Conservation (phyloP, 2,797 vertebrate genomes). For the Lacerta agilis region DNA sequence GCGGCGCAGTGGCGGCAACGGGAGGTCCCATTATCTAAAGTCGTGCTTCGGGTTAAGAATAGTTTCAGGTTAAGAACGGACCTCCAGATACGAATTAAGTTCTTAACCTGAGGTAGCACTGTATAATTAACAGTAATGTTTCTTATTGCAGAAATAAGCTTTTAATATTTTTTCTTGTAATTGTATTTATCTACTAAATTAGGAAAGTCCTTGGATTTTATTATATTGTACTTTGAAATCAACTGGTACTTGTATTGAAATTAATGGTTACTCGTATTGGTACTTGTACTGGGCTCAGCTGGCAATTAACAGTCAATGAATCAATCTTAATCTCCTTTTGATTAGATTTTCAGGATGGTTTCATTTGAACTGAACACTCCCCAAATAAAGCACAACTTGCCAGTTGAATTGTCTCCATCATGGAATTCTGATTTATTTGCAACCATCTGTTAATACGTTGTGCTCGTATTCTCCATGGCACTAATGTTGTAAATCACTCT, state of each 20-base stretch:
- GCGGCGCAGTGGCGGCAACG: too few species aligned
- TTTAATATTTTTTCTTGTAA: too few species aligned
- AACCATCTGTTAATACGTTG: not conserved
- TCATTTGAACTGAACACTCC: not conserved
- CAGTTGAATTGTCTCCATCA: not conserved
- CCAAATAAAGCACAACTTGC: not conserved
- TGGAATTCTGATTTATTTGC: not conserved
- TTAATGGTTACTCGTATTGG: not conserved
- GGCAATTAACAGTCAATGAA: not conserved
- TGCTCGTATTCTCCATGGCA: not conserved
- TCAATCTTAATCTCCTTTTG: not conserved
- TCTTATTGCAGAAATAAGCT: not conserved
- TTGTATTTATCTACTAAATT: too few species aligned
- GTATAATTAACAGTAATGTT: not conserved
- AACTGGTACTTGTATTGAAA: not conserved
- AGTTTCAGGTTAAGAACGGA: too few species aligned
- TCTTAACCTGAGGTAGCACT: too few species aligned
- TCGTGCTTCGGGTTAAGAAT: too few species aligned
- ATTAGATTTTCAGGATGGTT: not conserved
- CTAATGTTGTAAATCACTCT: conserved; percentile 33
- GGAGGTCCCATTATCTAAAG: too few species aligned
- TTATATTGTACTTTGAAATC: not conserved
- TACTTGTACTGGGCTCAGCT: not conserved
- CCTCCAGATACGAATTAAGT: too few species aligned
- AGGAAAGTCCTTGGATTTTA: not conserved